Base-by-base conservation (phyloP, 2,797 vertebrate species). In the Arrhamphus sclerolepis region DNA sequence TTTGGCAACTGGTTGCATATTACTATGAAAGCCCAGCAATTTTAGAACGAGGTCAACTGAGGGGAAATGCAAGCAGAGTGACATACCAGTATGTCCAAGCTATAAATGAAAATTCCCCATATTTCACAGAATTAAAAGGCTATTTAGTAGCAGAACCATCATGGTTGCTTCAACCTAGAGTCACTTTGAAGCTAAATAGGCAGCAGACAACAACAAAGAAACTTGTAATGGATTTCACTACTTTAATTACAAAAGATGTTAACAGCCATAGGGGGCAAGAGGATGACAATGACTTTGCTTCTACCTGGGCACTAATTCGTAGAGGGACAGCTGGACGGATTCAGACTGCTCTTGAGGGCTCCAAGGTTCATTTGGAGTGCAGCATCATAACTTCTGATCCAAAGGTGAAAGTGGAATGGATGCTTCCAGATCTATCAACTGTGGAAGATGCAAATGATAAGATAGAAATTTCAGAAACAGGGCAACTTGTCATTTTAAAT, bases 51-150 rank as follows among this genome's bases (percentile, higher is more conserved):
- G 92, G 91, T 34, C 72, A 79, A 5, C 83, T 49, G 24, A 85
- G 78, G 62, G 84, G 71, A 41, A 93, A 93, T 62, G 58, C 72
- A 38, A 91, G 85, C 58, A 67, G 69, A 47, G 56, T 70, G n/a
- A 89, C 91, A 0, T 94, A 90, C 78, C 91, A 91, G 51, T 94
- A 94, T 67, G 66, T 79, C 38, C 93, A 94, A 77, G 69, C 77
- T 5, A 42, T 85, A 7, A 90, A 84, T 68, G 91, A 93, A 57
- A 88, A 93, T 39, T 92, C 93, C 0, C 91, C 92, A 10, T 94
- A 94, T 83, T 94, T 93, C 56, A 94, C 93, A 19, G 93, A 93
- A 29, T 83, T 94, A 53, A 94, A 94, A 70, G 93, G 92, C 46
- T 81, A 94, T 75, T 80, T 94, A 47, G 84, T 68, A 46, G 93